Conservation (phyloP, 2,113 vertebrate species). For the Pseudopodoces humilis region DNA sequence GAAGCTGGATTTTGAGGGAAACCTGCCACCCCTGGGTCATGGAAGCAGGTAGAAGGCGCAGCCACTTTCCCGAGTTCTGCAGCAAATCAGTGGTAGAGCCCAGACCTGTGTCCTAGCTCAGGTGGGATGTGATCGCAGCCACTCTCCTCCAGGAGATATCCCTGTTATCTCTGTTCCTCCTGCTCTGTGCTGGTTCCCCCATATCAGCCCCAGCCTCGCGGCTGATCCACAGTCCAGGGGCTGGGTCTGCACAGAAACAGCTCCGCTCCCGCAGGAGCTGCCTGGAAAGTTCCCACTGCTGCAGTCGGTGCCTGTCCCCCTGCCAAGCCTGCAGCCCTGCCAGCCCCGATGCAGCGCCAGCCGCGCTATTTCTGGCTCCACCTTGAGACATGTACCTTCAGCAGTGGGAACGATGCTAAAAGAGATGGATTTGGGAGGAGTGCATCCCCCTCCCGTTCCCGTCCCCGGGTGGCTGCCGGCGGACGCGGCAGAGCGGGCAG, state of each 20-base stretch:
- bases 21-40: too few relatives aligned
- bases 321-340: conserved; percentile 57
- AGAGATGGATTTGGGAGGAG: background rate
- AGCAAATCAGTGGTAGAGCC: background rate
- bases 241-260: background rate
- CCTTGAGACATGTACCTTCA: conserved; percentile 50
- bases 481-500: background rate
- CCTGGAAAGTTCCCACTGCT: conserved; percentile 57
- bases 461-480: background rate
- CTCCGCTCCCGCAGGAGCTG: background rate
- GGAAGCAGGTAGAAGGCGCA: background rate
- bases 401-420: background rate
- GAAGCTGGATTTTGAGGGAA: background rate
- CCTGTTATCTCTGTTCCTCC: background rate
- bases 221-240: rapidly evolving
- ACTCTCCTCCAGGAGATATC: background rate
- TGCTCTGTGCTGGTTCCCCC: background rate
- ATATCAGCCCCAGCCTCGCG: rapidly evolving
- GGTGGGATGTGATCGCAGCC: background rate
- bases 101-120: background rate
- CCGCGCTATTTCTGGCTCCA: conserved; percentile 63
- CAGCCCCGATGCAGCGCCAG: conserved; percentile 32
- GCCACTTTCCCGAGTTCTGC: background rate
- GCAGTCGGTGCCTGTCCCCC: conserved; percentile 46
- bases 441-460: background rate